These are phyloP conservation scores for Belonocnema kinseyi DNA, from an alignment of 1,140 invertebrate genomes.

Conservation along the genomic window DNA sequence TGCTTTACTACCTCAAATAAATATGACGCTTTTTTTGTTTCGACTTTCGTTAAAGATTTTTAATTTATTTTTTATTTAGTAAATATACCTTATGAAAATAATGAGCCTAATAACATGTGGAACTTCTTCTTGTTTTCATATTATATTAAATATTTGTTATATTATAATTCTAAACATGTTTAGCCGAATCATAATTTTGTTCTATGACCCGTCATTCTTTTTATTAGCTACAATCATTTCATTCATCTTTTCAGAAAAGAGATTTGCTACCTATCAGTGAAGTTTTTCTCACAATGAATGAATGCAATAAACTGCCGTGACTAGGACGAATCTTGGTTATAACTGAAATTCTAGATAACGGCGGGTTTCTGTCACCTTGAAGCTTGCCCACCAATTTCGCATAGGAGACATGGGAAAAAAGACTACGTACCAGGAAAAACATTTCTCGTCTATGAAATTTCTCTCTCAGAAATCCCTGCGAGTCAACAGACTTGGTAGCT, in stretches of 20 bases:
- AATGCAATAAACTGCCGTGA: conserved; percentile 39
- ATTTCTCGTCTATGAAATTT: conserved; percentile 56
- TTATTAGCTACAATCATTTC: conserved; percentile 31
- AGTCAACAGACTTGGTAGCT: conserved; percentile 54
- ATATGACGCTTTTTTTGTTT: no score
- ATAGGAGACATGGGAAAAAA: conserved; percentile 49
- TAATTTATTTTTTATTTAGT: no score
- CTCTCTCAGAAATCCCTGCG: conserved; percentile 59
- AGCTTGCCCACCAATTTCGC: conserved; percentile 43
- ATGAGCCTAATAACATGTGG: no score
- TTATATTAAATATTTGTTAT: no score
- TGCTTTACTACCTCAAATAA: no score
- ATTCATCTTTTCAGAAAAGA: conserved; percentile 1
- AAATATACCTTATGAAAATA: no score
- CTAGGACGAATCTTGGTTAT: conserved; percentile 32
- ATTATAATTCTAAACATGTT: no score
- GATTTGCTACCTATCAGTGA: conserved; percentile 2
- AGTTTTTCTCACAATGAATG: conserved; percentile 33
- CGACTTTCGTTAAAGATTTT: no score
- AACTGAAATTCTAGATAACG: conserved; percentile 36
- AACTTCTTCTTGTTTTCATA: no score
- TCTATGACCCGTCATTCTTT: conserved; percentile 33
- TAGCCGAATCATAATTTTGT: no score
- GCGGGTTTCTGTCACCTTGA: conserved; percentile 20
- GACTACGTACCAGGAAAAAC: conserved; percentile 48